Percentiles rank a stretch among this genome's conserved stretches.
phyloP scores from a whole-genome alignment of 23 tunicate genomes.

The Trididemnum nubilum region DNA sequence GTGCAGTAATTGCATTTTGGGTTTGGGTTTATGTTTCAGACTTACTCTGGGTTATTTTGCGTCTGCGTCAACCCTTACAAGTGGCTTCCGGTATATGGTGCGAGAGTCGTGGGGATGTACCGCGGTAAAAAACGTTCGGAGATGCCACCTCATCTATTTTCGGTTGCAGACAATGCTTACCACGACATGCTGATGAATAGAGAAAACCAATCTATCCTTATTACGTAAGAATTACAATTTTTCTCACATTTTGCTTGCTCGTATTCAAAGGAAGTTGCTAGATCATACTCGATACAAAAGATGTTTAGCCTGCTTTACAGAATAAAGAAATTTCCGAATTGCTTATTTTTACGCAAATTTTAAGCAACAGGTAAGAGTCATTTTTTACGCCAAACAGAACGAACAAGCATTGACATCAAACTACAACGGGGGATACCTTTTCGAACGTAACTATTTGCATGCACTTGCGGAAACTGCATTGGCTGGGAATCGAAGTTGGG shows the following conservation, averaged over 20 bases:
- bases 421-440: too few species aligned
- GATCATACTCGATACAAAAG: neutral
- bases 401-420: too few species aligned
- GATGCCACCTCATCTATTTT: slow-evolving; percentile 92
- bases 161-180: slow-evolving; percentile 96
- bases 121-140: slow-evolving; percentile 86
- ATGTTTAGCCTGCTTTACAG: too few species aligned
- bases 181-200: slow-evolving; percentile 94
- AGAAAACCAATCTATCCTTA: slow-evolving; percentile 93
- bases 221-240: slow-evolving; percentile 95
- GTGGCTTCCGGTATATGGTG: slow-evolving; percentile 96
- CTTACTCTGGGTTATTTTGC: slow-evolving; percentile 96
- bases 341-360: too few species aligned
- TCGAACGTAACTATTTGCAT: too few species aligned
- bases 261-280: neutral
- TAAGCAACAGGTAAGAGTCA: too few species aligned
- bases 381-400: too few species aligned
- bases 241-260: neutral
- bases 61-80: slow-evolving; percentile 96
- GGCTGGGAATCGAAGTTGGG: too few species aligned
- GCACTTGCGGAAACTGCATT: too few species aligned
- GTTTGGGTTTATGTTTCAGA: slow-evolving; percentile 53
- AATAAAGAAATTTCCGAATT: too few species aligned
- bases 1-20: too few species aligned
- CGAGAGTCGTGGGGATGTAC: slow-evolving; percentile 75